Conservation (phyloP, 1,140 invertebrate genomes). For the Brachionus paranguensis region DNA sequence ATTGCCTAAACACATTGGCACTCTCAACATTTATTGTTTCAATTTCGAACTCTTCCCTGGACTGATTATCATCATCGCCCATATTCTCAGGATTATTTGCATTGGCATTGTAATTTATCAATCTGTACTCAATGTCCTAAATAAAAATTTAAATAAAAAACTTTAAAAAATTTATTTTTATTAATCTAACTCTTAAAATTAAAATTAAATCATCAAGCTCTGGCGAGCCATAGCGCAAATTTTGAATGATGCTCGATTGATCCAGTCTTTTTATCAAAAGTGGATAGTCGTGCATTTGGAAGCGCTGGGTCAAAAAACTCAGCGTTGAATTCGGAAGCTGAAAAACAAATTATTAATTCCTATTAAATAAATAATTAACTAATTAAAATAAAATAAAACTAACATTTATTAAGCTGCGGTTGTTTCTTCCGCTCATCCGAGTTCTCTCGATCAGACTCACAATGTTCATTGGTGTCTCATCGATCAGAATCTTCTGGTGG, state of each 20-base stretch:
- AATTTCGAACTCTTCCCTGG: constrained; percentile 9
- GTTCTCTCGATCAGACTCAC: not conserved
- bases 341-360: not conserved
- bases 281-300: constrained; percentile 20
- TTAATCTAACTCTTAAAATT: not conserved
- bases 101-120: not conserved
- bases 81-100: constrained; percentile 14
- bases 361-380: not conserved
- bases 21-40: constrained; percentile 25
- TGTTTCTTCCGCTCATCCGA: not conserved
- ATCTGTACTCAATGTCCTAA: constrained; percentile 8
- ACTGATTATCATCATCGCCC: not conserved
- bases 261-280: constrained; percentile 19
- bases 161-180: not conserved
- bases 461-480: not conserved
- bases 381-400: not conserved
- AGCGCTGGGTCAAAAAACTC: not conserved
- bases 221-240: not conserved
- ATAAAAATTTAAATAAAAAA: not conserved
- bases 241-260: constrained; percentile 37
- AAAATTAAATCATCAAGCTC: constrained; percentile 2
- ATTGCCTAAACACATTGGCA: not conserved
- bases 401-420: not conserved
- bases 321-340: not conserved
- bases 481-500: not conserved